Conservation (phyloP, 2,113 vertebrate genomes). For the Myocastor coypus region DNA sequence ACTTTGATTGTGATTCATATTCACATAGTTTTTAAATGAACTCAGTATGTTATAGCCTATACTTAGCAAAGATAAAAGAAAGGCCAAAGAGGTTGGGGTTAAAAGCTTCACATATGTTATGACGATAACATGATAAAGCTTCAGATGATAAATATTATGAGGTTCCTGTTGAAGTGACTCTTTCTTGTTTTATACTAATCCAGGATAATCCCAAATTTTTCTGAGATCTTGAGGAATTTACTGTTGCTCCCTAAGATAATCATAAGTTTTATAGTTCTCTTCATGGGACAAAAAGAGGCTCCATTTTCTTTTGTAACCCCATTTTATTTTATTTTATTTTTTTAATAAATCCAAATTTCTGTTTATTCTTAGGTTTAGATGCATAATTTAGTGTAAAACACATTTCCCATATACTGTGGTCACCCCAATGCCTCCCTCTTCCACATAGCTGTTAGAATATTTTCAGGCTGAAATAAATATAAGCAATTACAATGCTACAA, state of each 20-base stretch:
- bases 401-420: no score
- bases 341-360: slow-evolving; percentile 44
- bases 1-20: neutral
- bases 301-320: no score
- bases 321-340: no score
- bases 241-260: neutral
- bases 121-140: no score
- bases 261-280: neutral
- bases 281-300: no score
- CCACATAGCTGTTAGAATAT: neutral
- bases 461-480: no score
- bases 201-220: neutral
- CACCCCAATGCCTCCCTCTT: neutral
- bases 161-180: neutral
- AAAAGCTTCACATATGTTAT: neutral
- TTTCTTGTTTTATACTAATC: neutral
- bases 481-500: neutral
- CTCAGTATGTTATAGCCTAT: neutral
- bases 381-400: neutral
- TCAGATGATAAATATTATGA: neutral
- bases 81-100: neutral
- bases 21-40: neutral
- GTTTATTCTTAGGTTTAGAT: slow-evolving; percentile 26
- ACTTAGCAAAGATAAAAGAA: neutral
- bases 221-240: neutral